Conservation (phyloP, 2,888 invertebrate species). For the Orchestes rusci region DNA sequence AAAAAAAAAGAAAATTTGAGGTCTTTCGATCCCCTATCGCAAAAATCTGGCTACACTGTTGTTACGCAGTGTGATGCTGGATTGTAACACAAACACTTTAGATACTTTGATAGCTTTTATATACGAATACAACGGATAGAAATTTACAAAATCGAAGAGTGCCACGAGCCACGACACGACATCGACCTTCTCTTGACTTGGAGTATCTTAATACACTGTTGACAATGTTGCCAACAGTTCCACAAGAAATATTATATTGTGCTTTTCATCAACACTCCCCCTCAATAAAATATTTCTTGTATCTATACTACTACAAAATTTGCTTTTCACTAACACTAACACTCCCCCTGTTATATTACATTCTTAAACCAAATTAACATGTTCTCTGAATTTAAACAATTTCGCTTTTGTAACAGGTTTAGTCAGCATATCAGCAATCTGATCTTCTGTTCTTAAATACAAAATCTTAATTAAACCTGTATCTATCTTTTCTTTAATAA, state of each 20-base stretch:
- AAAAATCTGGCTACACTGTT: too few relatives aligned
- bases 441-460: conserved; percentile 19
- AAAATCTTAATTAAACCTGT: conserved; percentile 8
- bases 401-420: conserved; percentile 13
- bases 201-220: too few relatives aligned
- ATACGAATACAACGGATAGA: too few relatives aligned
- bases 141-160: too few relatives aligned
- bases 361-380: conserved; percentile 4
- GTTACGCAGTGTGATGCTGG: too few relatives aligned
- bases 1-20: too few relatives aligned
- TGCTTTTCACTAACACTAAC: neutral
- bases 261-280: neutral
- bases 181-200: too few relatives aligned
- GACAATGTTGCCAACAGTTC: neutral
- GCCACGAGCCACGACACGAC: too few relatives aligned
- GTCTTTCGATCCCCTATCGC: too few relatives aligned
- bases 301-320: neutral
- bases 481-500: conserved; percentile 20
- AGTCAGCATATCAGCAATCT: conserved; percentile 21
- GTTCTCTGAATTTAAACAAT: conserved; percentile 10
- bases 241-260: neutral
- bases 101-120: too few relatives aligned
- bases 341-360: neutral
- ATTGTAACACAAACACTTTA: too few relatives aligned
- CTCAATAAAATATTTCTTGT: conserved; percentile 3